Conservation (phyloP, 2,888 invertebrate species). For the Stratiomys singularior region DNA sequence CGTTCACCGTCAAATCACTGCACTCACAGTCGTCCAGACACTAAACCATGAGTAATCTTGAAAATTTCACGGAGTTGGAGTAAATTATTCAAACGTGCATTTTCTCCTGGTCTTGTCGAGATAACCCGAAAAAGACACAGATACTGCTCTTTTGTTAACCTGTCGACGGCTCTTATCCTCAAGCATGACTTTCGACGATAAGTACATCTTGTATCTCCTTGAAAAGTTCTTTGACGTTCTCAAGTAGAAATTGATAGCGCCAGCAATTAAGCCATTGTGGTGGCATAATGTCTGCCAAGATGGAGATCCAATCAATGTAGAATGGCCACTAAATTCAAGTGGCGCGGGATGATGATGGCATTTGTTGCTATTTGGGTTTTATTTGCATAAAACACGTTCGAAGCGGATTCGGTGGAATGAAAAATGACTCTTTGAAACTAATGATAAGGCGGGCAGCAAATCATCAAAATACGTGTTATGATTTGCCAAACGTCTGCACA, state of each 20-base stretch:
- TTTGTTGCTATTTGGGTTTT: no score
- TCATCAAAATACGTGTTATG: no score
- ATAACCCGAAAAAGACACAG: neutral
- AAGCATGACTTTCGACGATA: neutral
- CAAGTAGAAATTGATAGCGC: slow-evolving; percentile 9
- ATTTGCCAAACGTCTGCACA: no score
- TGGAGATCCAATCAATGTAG: neutral
- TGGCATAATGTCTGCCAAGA: neutral
- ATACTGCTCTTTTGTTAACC: neutral
- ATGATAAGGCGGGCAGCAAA: no score
- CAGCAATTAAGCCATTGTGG: slow-evolving; percentile 3
- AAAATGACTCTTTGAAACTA: no score
- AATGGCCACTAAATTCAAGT: neutral
- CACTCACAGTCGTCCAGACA: neutral
- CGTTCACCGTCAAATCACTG: neutral
- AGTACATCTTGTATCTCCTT: slow-evolving; percentile 7
- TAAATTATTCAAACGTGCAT: slow-evolving; percentile 4
- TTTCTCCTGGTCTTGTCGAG: neutral
- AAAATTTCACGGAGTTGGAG: neutral
- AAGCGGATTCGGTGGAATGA: no score
- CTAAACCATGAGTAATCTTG: neutral
- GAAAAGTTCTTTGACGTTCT: slow-evolving; percentile 2
- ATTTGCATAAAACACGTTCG: no score
- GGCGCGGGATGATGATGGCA: neutral
- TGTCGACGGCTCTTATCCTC: neutral